A percentile compares a stretch with the other conserved stretches of the same genome.
Evolutionary conservation across 1,140 invertebrate genomes (phyloP).

Genomic region (Habropoda laboriosa): DNA sequence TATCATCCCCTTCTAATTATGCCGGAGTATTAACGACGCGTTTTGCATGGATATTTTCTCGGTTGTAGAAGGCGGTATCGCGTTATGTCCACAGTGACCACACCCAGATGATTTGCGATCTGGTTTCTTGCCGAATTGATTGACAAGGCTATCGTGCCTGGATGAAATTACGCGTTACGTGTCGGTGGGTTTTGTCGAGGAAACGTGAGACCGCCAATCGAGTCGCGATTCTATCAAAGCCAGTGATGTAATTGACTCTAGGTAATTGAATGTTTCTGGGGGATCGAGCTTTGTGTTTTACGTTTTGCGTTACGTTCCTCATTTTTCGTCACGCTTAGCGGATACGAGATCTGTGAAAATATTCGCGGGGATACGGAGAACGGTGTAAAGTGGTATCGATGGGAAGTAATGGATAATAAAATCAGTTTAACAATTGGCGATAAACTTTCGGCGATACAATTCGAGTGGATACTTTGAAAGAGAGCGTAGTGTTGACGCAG

Average conservation of each 20-base stretch:
- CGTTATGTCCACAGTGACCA: background rate
- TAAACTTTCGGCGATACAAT: too few species aligned
- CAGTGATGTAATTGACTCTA: background rate
- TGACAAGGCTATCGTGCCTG: slow-evolving; percentile 10
- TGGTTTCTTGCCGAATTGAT: background rate
- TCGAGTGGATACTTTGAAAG: too few species aligned
- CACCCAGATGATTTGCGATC: background rate
- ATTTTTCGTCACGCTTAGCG: background rate
- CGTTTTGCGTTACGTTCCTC: background rate
- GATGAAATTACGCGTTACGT: background rate
- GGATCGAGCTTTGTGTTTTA: background rate
- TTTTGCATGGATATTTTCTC: background rate
- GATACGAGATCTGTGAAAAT: too few species aligned
- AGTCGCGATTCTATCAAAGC: background rate
- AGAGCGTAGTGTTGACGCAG: too few species aligned
- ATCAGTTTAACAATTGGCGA: too few species aligned
- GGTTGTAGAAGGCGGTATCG: background rate
- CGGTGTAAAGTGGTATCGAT: too few species aligned
- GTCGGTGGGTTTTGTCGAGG: background rate
- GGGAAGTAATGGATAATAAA: too few species aligned
- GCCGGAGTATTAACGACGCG: slow-evolving; percentile 7
- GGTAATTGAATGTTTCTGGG: background rate
- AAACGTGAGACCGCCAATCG: background rate
- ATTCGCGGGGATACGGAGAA: too few species aligned
- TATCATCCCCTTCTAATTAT: background rate